A percentile compares a stretch with the other conserved stretches of the same genome.
Evolutionary conservation across 2,797 vertebrate genomes (phyloP).

Genomic region (Tragelaphus oryx): DNA sequence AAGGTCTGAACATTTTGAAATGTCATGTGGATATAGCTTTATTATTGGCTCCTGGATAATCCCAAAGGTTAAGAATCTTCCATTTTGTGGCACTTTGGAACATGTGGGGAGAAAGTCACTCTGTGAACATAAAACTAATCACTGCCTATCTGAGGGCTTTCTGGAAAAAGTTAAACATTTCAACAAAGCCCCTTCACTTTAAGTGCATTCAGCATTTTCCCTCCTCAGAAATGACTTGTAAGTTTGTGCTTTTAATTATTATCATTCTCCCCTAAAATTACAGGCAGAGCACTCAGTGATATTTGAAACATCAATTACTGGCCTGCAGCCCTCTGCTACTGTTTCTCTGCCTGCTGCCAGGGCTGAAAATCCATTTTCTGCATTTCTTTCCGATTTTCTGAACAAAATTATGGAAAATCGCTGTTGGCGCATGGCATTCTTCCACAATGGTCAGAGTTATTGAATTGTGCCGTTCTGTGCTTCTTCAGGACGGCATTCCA

Average conservation of each 20-base stretch:
- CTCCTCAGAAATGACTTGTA: conserved; percentile 77
- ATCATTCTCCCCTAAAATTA: conserved; percentile 85
- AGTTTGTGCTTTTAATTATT: conserved; percentile 86
- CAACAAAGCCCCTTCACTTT: conserved; percentile 68
- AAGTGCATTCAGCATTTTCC: conserved; percentile 78
- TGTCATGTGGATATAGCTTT: not conserved
- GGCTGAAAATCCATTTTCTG: conserved; percentile 84
- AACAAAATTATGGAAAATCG: conserved; percentile 86
- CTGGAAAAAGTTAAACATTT: conserved; percentile 81
- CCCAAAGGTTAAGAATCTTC: not conserved
- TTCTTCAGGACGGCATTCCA: conserved; percentile 76
- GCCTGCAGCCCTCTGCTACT: conserved; percentile 83
- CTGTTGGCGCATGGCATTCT: conserved; percentile 85
- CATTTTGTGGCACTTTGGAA: not conserved
- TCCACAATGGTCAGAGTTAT: conserved; percentile 84
- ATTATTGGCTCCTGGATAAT: not conserved
- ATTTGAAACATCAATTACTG: conserved; percentile 86
- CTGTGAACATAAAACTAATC: conserved; percentile 57
- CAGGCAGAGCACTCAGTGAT: conserved; percentile 80
- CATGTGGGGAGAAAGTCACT: conserved; percentile 26
- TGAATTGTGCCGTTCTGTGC: conserved; percentile 80
- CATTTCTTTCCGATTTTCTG: conserved; percentile 83
- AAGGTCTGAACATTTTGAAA: not conserved
- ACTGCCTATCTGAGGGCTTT: conserved; percentile 76
- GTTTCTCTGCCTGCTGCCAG: conserved; percentile 81